Evolutionary conservation across 2,797 vertebrate genomes (phyloP).

Genomic region (Apodemus agrarius): DNA sequence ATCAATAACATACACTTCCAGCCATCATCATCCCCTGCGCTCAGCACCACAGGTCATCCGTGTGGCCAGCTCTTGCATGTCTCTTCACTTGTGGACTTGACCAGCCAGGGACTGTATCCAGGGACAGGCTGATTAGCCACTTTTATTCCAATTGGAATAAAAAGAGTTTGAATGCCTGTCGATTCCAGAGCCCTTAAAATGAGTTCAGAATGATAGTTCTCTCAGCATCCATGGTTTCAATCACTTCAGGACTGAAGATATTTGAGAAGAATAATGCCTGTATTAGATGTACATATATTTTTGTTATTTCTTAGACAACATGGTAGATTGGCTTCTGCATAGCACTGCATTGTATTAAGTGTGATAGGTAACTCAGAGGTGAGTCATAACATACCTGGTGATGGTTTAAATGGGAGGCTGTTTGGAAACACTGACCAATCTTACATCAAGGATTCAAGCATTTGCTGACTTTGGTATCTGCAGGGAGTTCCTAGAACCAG

Average conservation of each 20-base stretch:
- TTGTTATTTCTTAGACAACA: not conserved
- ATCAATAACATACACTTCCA: not conserved
- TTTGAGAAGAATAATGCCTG: not conserved
- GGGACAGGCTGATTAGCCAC: not conserved
- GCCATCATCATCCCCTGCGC: not conserved
- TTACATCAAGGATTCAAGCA: not conserved
- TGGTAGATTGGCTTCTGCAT: not conserved
- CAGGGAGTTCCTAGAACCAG: not conserved
- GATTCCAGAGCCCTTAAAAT: not conserved
- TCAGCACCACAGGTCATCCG: no score
- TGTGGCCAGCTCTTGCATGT: not conserved
- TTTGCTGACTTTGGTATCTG: not conserved
- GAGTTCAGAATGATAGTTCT: not conserved
- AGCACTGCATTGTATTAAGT: not conserved
- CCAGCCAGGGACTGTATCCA: not conserved
- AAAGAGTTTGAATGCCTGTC: not conserved
- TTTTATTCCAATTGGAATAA: not conserved
- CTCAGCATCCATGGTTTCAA: not conserved
- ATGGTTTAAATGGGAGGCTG: not conserved
- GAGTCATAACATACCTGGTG: not conserved
- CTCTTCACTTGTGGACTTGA: not conserved
- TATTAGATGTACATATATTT: not conserved
- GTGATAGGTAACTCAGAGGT: not conserved
- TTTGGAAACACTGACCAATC: not conserved
- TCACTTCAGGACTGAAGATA: not conserved